phyloP scores from a whole-genome alignment of 2,113 vertebrate genomes.

The Urocolius indicus region DNA sequence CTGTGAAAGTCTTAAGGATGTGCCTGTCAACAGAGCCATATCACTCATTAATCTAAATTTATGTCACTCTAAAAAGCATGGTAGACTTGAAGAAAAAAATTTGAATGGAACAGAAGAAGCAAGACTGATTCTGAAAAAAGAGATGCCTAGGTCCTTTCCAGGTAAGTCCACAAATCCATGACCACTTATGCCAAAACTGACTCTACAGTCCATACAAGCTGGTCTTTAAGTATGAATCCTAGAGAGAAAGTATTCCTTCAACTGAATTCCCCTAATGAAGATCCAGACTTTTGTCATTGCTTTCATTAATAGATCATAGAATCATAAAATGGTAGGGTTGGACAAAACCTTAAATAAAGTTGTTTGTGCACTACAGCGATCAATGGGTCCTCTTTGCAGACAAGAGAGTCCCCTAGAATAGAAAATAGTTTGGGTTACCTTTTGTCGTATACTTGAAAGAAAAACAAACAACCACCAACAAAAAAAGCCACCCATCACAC shows the following conservation, averaged over 20 bases:
- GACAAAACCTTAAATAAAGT: not conserved
- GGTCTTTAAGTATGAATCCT: not conserved
- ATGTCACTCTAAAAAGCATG: not conserved
- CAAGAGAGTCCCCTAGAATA: not conserved
- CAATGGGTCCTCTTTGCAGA: not conserved
- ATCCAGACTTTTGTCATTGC: not conserved
- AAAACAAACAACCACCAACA: not conserved
- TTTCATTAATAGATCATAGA: not conserved
- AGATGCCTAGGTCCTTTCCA: not conserved
- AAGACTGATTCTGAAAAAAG: not conserved
- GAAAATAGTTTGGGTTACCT: not conserved
- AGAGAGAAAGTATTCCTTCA: not conserved
- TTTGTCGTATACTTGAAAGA: not conserved
- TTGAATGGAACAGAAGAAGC: not conserved
- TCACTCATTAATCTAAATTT: not conserved
- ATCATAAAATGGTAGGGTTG: too few relatives aligned
- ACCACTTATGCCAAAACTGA: not conserved
- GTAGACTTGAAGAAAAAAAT: not conserved
- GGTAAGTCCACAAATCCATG: not conserved
- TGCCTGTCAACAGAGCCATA: not conserved
- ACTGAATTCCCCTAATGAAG: not conserved
- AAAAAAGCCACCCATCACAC: not conserved
- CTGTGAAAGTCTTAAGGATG: not conserved
- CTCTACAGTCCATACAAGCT: not conserved
- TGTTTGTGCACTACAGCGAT: not conserved